Base-by-base conservation (phyloP, 2,888 invertebrate species). In the Melinaea menophilus region DNA sequence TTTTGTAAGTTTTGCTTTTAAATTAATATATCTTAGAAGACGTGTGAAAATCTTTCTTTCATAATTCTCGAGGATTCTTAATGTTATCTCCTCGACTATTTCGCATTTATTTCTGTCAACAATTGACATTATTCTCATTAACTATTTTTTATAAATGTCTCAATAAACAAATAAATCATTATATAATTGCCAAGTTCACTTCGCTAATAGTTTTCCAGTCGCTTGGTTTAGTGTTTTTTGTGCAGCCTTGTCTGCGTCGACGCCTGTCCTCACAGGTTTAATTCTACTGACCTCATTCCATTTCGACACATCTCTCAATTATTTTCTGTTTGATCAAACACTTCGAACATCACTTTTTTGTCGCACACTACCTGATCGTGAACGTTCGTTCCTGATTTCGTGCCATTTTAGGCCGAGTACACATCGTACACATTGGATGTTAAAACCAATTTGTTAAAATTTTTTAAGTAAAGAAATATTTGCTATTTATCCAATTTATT, bases 201-300 rank as follows among this genome's bases (percentile, higher is more conserved):
- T 47, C 35, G 61, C 59, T 60, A 67, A 55, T 59, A 58, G 61
- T 66, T 70, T 63, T 68, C 65, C 68, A 67, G 47, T 69, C 41
- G 63, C 58, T 65, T 63, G 69, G 46, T 55, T 68, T 66, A 35
- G 62, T 63, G 55, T 64, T 72, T 69, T 69, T 70, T 69, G 61
- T 54, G 63, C 72, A 71, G 66, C 73, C 75, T 79, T 71, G 76
- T 66, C 58, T 59, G 61, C 62, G 71, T 73, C 73, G 73, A 78
- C 67, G 78, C 75, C 71, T 75, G 75, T 76, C 77, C 68, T 71
- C 70, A 59, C 69, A 56, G 64, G 67, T 72, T 75, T 75, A 74
- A 75, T 76, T 75, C 77, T 71, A 69, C 70, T 71, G 75, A 67
- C 81, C 80, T 81, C 68, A 72, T 73, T 73, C 60, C 63, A 59